A percentile compares a stretch with the other conserved stretches of the same genome.
These are phyloP conservation scores for Ormia ochracea DNA, from an alignment of 2,888 invertebrate genomes.

Conservation along the genomic window DNA sequence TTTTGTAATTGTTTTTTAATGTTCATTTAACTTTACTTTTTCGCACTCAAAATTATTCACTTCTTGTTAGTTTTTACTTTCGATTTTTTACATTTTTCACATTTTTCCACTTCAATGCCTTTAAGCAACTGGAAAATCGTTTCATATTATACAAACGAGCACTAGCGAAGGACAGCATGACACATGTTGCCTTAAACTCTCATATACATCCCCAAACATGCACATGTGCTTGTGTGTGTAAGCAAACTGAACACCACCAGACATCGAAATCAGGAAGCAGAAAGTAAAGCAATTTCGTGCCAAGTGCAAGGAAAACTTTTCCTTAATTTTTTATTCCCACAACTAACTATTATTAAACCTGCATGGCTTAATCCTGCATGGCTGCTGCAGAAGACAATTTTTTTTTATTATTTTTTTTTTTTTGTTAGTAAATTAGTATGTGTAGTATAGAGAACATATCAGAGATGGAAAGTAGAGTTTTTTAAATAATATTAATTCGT, in stretches of 20 bases:
- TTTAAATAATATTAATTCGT: no score
- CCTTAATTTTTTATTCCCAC: neutral
- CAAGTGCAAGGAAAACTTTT: constrained; percentile 4
- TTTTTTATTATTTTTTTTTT: no score
- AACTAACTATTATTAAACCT: neutral
- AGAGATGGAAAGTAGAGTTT: no score
- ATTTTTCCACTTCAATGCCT: neutral
- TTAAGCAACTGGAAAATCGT: neutral
- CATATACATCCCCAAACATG: neutral
- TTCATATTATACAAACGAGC: neutral
- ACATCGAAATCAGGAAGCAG: constrained; percentile 35
- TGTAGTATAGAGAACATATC: no score
- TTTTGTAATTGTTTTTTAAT: no score
- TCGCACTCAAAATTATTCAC: neutral
- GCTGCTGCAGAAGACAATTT: neutral
- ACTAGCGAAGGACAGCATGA: neutral
- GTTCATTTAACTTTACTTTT: neutral
- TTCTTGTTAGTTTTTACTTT: neutral
- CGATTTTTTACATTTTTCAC: neutral
- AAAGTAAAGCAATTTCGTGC: constrained; percentile 48
- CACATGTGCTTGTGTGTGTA: neutral
- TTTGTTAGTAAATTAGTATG: no score
- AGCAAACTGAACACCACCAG: neutral
- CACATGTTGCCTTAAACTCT: neutral
- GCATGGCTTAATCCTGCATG: neutral